These are phyloP conservation scores for Oncorhynchus clarkii DNA, from an alignment of 2,113 vertebrate genomes.

Conservation along the genomic window DNA sequence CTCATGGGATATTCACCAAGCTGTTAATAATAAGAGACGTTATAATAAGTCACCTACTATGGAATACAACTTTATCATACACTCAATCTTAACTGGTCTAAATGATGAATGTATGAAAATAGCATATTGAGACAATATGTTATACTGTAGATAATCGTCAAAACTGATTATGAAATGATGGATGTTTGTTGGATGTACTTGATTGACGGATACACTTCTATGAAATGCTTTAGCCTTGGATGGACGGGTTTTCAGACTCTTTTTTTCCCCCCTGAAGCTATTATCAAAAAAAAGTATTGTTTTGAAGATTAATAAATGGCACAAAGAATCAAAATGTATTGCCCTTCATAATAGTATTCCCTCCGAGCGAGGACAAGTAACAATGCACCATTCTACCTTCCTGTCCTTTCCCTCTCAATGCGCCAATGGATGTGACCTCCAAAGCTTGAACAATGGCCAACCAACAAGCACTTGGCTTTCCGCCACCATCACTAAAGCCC, in stretches of 20 bases:
- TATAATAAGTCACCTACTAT: constrained; percentile 65
- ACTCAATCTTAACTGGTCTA: constrained; percentile 8
- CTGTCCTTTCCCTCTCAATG: constrained; percentile 64
- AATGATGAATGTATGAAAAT: not conserved
- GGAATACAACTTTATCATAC: constrained; percentile 71
- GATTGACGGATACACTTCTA: constrained; percentile 64
- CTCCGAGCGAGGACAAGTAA: constrained; percentile 69
- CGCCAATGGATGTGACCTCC: constrained; percentile 70
- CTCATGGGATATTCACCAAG: constrained; percentile 73
- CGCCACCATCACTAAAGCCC: constrained; percentile 48
- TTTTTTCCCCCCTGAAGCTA: constrained; percentile 54
- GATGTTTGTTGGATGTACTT: constrained; percentile 23
- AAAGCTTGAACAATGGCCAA: constrained; percentile 64
- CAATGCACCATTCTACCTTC: constrained; percentile 68
- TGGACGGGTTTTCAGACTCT: constrained; percentile 49
- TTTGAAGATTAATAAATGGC: constrained; percentile 65
- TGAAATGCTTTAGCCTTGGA: constrained; percentile 52
- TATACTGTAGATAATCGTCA: too few relatives aligned
- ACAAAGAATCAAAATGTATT: constrained; percentile 66
- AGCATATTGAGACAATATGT: too few relatives aligned
- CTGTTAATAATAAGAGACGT: constrained; percentile 66
- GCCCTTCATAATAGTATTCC: constrained; percentile 71
- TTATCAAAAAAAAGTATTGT: constrained; percentile 57
- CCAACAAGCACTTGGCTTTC: constrained; percentile 57
- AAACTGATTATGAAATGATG: not conserved